Conservation (phyloP, 2,888 invertebrate genomes). For the Tortricodes alternella region DNA sequence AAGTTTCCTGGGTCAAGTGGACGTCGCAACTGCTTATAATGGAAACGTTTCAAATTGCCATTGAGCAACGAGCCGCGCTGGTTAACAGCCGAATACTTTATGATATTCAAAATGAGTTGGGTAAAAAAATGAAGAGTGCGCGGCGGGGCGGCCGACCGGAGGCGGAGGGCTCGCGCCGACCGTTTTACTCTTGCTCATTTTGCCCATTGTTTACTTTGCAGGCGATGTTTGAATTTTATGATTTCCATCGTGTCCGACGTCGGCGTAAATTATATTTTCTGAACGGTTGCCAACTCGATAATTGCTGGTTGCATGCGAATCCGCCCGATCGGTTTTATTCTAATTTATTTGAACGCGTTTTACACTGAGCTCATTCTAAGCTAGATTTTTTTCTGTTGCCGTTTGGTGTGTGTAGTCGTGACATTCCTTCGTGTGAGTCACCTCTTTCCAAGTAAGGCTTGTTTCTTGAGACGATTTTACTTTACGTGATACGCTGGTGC, state of each 20-base stretch:
- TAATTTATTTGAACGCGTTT: slow-evolving; percentile 55
- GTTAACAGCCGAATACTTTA: slow-evolving; percentile 37
- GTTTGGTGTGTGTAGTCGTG: slow-evolving; percentile 21
- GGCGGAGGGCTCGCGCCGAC: slow-evolving; percentile 52
- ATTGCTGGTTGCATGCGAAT: slow-evolving; percentile 56
- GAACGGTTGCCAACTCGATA: slow-evolving; percentile 75
- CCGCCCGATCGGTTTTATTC: slow-evolving; percentile 52
- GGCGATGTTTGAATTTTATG: slow-evolving; percentile 74
- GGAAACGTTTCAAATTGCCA: slow-evolving; percentile 26
- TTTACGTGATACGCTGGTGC: slow-evolving; percentile 49
- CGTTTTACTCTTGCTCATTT: slow-evolving; percentile 67
- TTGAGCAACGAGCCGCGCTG: slow-evolving; percentile 21
- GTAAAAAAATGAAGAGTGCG: slow-evolving; percentile 45
- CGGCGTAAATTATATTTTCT: slow-evolving; percentile 71
- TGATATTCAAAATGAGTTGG: slow-evolving; percentile 51
- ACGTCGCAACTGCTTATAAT: slow-evolving; percentile 18
- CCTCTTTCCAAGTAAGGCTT: slow-evolving; percentile 31
- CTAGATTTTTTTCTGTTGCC: slow-evolving; percentile 4
- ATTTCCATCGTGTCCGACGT: slow-evolving; percentile 71
- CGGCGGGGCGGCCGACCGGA: slow-evolving; percentile 54
- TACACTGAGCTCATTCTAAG: slow-evolving; percentile 45
- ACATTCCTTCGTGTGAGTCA: slow-evolving; percentile 34
- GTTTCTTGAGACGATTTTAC: slow-evolving; percentile 38
- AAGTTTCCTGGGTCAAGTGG: slow-evolving; percentile 25
- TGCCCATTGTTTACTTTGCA: slow-evolving; percentile 80